Evolutionary conservation across 2,797 vertebrate genomes (phyloP).

Genomic region (Pelobates cultripes): DNA sequence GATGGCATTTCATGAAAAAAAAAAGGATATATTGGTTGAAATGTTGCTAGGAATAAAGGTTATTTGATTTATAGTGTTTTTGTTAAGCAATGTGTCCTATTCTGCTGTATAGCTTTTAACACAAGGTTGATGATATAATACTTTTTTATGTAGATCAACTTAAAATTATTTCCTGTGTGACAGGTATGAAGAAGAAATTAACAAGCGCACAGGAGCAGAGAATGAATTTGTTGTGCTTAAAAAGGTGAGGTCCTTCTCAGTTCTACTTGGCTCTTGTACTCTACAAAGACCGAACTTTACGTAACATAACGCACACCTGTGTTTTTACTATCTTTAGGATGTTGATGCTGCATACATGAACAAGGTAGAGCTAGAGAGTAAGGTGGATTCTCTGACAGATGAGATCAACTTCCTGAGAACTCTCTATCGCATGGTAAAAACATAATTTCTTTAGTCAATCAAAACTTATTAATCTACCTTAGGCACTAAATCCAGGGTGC

Average conservation of each 20-base stretch:
- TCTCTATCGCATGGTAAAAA: constrained; percentile 79
- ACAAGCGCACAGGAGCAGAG: constrained; percentile 62
- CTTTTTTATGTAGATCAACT: neutral
- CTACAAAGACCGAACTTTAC: too few species aligned
- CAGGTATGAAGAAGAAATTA: constrained; percentile 64
- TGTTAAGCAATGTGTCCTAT: too few species aligned
- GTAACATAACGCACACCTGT: neutral
- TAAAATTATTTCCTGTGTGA: neutral
- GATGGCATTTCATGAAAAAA: too few species aligned
- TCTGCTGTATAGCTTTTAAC: too few species aligned
- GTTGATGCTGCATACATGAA: constrained; percentile 83
- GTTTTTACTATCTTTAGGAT: constrained; percentile 69
- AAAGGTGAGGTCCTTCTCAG: constrained; percentile 61
- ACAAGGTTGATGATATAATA: too few species aligned
- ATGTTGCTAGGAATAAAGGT: neutral
- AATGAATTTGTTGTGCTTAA: constrained; percentile 93
- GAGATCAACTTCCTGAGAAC: constrained; percentile 84
- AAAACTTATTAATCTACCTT: too few species aligned
- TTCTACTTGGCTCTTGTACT: neutral
- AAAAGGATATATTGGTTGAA: neutral
- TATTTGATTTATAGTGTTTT: too few species aligned
- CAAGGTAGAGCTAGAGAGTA: constrained; percentile 84
- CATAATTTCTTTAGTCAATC: neutral
- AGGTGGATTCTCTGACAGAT: constrained; percentile 77
- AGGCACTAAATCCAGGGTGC: too few species aligned